These are phyloP conservation scores for Hybognathus amarus DNA, from an alignment of 2,797 vertebrate genomes.

Conservation along the genomic window DNA sequence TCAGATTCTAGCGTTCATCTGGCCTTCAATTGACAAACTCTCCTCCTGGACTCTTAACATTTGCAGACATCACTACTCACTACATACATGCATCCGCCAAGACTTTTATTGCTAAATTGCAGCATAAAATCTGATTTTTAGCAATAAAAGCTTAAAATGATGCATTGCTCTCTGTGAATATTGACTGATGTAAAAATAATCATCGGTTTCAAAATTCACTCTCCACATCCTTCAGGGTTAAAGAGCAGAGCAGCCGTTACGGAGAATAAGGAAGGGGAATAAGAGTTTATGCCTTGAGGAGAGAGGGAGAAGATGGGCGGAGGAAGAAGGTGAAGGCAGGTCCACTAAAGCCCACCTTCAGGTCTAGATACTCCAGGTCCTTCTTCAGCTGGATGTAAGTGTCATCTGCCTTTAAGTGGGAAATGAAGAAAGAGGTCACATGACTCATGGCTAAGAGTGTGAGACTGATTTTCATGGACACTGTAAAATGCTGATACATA, in stretches of 20 bases:
- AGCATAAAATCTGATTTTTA: conserved; percentile 12
- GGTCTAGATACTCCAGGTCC: conserved; percentile 98
- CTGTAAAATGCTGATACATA: conserved; percentile 40
- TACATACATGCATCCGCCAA: conserved; percentile 17
- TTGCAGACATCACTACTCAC: background rate
- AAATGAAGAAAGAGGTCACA: conserved; percentile 77
- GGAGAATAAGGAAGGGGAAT: conserved; percentile 51
- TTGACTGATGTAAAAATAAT: conserved; percentile 16
- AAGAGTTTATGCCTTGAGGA: conserved; percentile 37
- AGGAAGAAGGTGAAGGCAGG: conserved; percentile 62
- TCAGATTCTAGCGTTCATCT: background rate
- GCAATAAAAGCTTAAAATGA: conserved; percentile 22
- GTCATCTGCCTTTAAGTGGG: conserved; percentile 91
- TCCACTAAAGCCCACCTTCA: conserved; percentile 88
- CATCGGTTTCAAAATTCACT: conserved; percentile 36
- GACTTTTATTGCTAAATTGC: conserved; percentile 28
- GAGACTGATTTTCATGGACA: conserved; percentile 62
- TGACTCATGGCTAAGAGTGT: conserved; percentile 69
- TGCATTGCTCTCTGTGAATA: conserved; percentile 14
- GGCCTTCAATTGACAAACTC: conserved; percentile 41
- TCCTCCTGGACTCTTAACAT: conserved; percentile 7
- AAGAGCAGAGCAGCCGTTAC: conserved; percentile 58
- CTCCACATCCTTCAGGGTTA: conserved; percentile 52
- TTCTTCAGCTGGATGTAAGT: conserved; percentile 99
- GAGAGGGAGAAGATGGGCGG: conserved; percentile 60